Percentiles rank a stretch among this genome's conserved stretches.
phyloP scores from a whole-genome alignment of 1,140 invertebrate species.

The fruit fly (Drosophila melanogaster) region DNA sequence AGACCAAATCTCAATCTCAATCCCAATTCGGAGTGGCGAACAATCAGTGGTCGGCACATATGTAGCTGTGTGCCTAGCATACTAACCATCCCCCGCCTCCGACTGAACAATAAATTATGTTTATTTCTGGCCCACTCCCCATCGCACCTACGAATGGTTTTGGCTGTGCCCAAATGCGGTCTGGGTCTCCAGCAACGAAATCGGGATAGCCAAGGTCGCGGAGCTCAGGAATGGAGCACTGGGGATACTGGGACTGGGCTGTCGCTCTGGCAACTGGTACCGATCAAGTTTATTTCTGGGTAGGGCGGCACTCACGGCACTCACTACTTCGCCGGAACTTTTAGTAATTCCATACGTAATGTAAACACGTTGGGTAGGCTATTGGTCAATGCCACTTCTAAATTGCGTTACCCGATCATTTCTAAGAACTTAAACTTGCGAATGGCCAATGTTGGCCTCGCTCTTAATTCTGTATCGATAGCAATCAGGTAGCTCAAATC shows the following conservation, averaged over 20 bases:
- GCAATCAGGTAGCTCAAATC: no score
- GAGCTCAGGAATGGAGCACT: conserved; percentile 8
- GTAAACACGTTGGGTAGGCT: neutral
- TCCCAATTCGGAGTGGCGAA: conserved; percentile 7
- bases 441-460: neutral
- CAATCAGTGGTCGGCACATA: conserved; percentile 40
- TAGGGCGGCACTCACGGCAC: neutral
- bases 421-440: neutral
- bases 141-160: conserved; percentile 4
- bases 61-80: conserved; percentile 56
- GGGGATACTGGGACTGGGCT: neutral
- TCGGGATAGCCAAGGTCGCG: conserved; percentile 47
- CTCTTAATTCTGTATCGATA: neutral
- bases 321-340: neutral
- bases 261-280: neutral
- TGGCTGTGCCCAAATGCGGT: conserved; percentile 49
- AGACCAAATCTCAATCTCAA: neutral
- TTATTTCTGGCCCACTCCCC: conserved; percentile 43
- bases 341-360: neutral
- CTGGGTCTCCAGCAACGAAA: conserved; percentile 24
- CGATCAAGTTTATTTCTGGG: conserved; percentile 13
- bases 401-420: no score
- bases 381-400: no score
- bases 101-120: conserved; percentile 74
- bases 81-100: conserved; percentile 31